These are phyloP conservation scores for Heliconius nattereri DNA, from an alignment of 1,140 invertebrate genomes.

Conservation along the genomic window DNA sequence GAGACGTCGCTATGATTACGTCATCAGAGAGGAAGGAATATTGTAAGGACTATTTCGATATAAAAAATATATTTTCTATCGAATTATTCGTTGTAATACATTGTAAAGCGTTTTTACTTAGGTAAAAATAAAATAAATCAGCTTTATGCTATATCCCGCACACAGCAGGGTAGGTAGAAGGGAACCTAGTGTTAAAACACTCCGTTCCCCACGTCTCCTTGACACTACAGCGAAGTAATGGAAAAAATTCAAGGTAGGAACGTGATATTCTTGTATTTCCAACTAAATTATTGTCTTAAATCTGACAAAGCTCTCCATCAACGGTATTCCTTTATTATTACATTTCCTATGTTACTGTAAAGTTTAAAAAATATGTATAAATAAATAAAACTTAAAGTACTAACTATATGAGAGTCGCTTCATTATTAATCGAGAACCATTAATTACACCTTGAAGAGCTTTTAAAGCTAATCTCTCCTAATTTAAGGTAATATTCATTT, in stretches of 20 bases:
- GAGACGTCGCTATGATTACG: conserved; percentile 42
- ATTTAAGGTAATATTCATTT: conserved; percentile 48
- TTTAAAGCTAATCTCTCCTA: conserved; percentile 46
- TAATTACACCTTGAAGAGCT: conserved; percentile 40
- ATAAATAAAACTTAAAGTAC: not conserved
- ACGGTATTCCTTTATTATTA: too few relatives aligned
- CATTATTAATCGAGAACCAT: conserved; percentile 38
- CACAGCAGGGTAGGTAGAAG: too few relatives aligned
- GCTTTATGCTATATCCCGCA: too few relatives aligned
- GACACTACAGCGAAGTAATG: too few relatives aligned
- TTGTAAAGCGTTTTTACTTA: too few relatives aligned
- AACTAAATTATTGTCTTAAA: too few relatives aligned
- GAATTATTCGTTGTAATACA: not conserved
- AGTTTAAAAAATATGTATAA: too few relatives aligned
- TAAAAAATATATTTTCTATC: not conserved
- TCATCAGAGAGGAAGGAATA: conserved; percentile 2
- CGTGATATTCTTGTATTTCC: not conserved
- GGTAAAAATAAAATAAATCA: too few relatives aligned
- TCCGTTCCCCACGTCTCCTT: too few relatives aligned
- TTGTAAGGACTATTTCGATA: not conserved
- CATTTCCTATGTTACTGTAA: too few relatives aligned
- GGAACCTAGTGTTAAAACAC: too few relatives aligned
- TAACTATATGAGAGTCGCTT: conserved; percentile 3
- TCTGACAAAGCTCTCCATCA: too few relatives aligned
- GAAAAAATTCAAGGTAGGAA: not conserved